phyloP scores from a whole-genome alignment of 2,113 vertebrate genomes.

The Gyps fulvus region DNA sequence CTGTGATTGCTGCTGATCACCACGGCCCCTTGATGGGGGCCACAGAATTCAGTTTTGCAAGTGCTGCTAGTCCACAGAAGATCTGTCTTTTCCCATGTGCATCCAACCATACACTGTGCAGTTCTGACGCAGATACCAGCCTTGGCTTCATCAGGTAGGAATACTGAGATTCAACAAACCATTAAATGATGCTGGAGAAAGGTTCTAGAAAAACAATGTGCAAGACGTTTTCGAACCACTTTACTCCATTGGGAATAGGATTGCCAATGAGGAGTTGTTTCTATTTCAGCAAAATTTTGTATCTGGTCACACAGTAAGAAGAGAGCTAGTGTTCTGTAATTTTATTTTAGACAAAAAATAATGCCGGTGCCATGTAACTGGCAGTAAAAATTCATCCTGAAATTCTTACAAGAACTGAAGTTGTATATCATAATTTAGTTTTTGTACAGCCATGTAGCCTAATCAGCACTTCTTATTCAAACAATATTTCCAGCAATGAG shows the following conservation, averaged over 20 bases:
- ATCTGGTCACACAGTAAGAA: neutral
- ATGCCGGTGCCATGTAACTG: neutral
- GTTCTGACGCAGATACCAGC: neutral
- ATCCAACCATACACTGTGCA: neutral
- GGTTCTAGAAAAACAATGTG: neutral
- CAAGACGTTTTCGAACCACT: neutral
- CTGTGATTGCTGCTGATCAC: neutral
- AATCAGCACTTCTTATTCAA: conserved; percentile 1
- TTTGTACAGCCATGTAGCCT: neutral
- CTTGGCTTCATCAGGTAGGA: neutral
- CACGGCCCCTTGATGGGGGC: neutral
- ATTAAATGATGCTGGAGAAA: neutral
- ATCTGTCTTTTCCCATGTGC: neutral
- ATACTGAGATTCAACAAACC: neutral
- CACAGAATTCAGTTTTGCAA: neutral
- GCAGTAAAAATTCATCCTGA: neutral
- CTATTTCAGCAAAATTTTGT: neutral
- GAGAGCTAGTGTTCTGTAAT: neutral
- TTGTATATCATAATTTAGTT: neutral
- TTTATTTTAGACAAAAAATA: neutral
- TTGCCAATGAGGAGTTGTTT: neutral
- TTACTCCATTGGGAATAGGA: neutral
- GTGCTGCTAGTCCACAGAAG: neutral
- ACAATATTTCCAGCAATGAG: neutral
- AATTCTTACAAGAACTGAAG: neutral